A percentile compares a stretch with the other conserved stretches of the same genome.
Conservation (phyloP, 2,888 invertebrate species). For the Hypselothyrea guttata region DNA sequence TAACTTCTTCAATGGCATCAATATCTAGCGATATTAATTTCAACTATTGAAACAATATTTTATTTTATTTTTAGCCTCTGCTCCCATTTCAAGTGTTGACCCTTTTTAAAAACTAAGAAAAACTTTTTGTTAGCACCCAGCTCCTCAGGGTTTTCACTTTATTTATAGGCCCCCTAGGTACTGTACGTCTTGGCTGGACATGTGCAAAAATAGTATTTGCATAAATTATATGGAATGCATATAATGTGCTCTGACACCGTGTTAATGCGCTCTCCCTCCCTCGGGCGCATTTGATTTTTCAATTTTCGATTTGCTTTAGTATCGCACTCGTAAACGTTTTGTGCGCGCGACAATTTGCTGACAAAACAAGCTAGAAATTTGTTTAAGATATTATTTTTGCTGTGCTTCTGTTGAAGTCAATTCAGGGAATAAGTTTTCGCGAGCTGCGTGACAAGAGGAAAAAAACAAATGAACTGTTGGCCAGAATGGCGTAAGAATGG, state of each 20-base stretch:
- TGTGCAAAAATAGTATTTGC: background rate
- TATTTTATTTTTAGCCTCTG: background rate
- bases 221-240: conserved; percentile 6
- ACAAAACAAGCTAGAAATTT: background rate
- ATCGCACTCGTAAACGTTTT: too few relatives aligned
- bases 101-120: conserved; percentile 5
- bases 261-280: background rate
- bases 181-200: background rate
- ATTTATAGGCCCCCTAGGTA: conserved; percentile 48
- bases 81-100: background rate
- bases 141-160: conserved; percentile 23
- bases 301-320: background rate
- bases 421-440: too few relatives aligned
- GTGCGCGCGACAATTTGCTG: too few relatives aligned
- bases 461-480: too few relatives aligned
- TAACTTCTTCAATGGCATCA: too few relatives aligned
- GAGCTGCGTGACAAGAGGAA: background rate
- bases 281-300: conserved; percentile 8
- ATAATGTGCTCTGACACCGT: too few relatives aligned
- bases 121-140: conserved; percentile 33
- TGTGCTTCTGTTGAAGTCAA: too few relatives aligned
- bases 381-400: background rate
- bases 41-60: too few relatives aligned
- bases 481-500: too few relatives aligned
- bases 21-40: too few relatives aligned